Base-by-base conservation (phyloP, 2,113 vertebrate genomes). In the Sitta europaea region DNA sequence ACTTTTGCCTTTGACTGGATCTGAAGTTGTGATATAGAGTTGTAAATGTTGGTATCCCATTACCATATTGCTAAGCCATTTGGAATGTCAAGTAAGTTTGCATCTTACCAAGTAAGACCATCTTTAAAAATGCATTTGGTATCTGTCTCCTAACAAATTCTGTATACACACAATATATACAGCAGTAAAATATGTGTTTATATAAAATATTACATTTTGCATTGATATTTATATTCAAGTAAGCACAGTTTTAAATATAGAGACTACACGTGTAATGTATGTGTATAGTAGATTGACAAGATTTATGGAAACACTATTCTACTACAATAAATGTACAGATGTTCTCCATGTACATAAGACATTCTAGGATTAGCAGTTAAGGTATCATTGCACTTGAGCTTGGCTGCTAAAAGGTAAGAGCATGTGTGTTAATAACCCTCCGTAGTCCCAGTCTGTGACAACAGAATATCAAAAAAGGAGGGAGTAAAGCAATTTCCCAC, bases 201-300 rank as follows among this genome's bases (percentile, higher is more conserved):
- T 72, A 90, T 92, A 94, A 96, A 97, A 97, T 96, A 94, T 82
- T 97, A 95, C 77, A 86, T 95, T 97, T 96, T 89, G 68, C 97
- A 95, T 96, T 88, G 75, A 89, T 97, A 95, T 97, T 97, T 97
- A 97, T 89, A 91, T 85, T 90, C 48, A 88, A 93, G 87, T 58
- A 94, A 94, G 66, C 40, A 92, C 79, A 87, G 82, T 90, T 95
- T 94, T 94, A 97, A 96, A 96, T 95, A 95, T 61, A 95, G 91
- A 86, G 94, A 66, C 89, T 92, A 91, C 81, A 91, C 18, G 12
- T 95, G 88, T 92, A 95, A 87, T 74, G 55, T 79, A 79, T 97
- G 92, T 97, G 70, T 96, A 97, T 29, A 86, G 78, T 78, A 87
- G 71, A 54, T 93, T 96, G 96, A 91, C 96, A 97, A 84, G 92